A percentile compares a stretch with the other conserved stretches of the same genome.
Evolutionary conservation across 2,888 invertebrate genomes (phyloP).

Genomic region (Hymenopus coronatus): DNA sequence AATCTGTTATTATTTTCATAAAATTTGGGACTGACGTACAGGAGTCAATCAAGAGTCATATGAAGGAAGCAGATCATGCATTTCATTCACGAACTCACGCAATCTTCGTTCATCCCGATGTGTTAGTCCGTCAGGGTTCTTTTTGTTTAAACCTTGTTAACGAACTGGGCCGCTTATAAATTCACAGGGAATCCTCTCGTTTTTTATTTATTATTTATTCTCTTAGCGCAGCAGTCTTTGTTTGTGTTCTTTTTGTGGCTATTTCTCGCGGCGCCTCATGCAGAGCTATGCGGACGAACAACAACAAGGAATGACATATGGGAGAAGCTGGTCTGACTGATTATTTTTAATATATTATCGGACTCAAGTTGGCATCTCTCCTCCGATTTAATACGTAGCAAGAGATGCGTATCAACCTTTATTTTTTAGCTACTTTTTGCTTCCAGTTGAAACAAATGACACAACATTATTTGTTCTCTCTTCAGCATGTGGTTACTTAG

Average conservation of each 20-base stretch:
- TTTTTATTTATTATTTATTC: background rate
- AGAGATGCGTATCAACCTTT: constrained; percentile 8
- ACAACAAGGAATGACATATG: constrained; percentile 13
- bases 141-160: background rate
- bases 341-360: constrained; percentile 13
- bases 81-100: background rate
- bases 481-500: background rate
- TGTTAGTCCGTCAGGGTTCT: background rate
- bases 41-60: background rate
- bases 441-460: constrained; percentile 12
- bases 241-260: constrained; percentile 1
- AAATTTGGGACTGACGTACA: no score
- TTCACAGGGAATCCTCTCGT: background rate
- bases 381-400: background rate
- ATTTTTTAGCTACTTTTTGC: background rate
- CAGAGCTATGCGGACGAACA: background rate
- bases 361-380: background rate
- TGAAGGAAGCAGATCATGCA: background rate
- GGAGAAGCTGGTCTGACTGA: constrained; percentile 6
- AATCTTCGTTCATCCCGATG: background rate
- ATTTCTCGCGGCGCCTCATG: background rate
- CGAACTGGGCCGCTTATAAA: constrained; percentile 9
- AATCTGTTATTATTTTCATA: background rate
- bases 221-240: background rate
- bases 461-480: constrained; percentile 1